Base-by-base conservation (phyloP, 2,888 invertebrate species). In the Heliconius hortense region DNA sequence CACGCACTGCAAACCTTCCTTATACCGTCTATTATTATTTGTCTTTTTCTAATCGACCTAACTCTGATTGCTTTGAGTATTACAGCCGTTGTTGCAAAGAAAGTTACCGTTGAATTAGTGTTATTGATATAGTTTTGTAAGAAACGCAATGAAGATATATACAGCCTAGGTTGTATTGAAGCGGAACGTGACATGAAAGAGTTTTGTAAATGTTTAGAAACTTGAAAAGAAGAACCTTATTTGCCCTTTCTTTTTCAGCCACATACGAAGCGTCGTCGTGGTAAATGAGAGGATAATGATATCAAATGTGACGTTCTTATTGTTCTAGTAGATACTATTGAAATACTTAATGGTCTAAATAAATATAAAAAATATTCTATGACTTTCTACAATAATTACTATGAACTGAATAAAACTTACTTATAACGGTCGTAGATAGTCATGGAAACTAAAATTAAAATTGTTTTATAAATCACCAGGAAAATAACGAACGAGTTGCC, bases 61-160 rank as follows among this genome's bases (percentile, higher is more conserved):
- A 56, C 31, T 69, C 69, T 69, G 69, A 69, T 69, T 69, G 53
- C 53, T 69, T 69, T 1, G 28, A 31, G 31, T 56, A 56, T 69
- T 69, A 56, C 31, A 56, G 56, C 31, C 56, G 39, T 60, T 60
- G 60, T 60, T 60, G 26, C 39, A 60, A 71, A 35, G 60, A 71
- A 71, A 71, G 71, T 71, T 71, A 60, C 39, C 24, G 35, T 26
- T 71, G 71, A 35, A 69, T 71, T 71, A 71, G 71, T 71, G 60
- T 71, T 71, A 71, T 71, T 71, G 60, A 71, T 71, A 71, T 71
- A 60, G 60, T 71, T 71, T 24, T 60, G 21, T 60, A 69, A 69
- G 69, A 69, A 69, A 69, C 69, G 53, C 56, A 69, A 69, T 56
- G 69, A 69, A 68, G 13, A 69, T 28, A 69, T 69, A 35, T 69